phyloP scores from a whole-genome alignment of 2,888 invertebrate genomes.

The Geophilus truncorum region DNA sequence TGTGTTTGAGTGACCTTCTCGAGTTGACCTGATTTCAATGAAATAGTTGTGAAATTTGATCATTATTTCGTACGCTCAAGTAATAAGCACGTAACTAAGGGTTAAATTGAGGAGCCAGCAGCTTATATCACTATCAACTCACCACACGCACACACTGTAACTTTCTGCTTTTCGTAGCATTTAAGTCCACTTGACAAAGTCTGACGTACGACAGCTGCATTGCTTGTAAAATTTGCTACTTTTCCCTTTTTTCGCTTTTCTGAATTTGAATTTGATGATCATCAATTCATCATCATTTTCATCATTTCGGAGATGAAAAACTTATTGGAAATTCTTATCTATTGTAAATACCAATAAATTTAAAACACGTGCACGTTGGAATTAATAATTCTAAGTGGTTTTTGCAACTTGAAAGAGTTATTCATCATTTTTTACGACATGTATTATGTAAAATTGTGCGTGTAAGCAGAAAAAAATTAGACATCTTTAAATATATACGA shows the following conservation, averaged over 20 bases:
- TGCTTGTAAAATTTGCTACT: not conserved
- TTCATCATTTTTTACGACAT: not conserved
- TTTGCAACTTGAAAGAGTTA: not conserved
- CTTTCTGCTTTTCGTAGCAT: not conserved
- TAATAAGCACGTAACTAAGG: not conserved
- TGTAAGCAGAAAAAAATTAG: not conserved
- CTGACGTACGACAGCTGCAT: not conserved
- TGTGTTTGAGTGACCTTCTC: constrained; percentile 2
- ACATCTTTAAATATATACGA: not conserved
- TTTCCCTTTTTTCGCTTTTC: not conserved
- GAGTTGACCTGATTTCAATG: not conserved
- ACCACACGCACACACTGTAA: not conserved
- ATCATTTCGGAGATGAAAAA: not conserved
- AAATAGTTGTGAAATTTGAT: not conserved
- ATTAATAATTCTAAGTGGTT: not conserved
- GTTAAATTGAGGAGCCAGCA: not conserved
- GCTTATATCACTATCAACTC: not conserved
- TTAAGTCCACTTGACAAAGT: not conserved
- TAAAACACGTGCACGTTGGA: not conserved
- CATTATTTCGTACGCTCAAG: not conserved
- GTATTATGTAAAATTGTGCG: not conserved
- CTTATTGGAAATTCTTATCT: not conserved
- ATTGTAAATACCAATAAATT: not conserved
- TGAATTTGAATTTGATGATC: not conserved
- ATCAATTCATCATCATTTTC: not conserved